These are phyloP conservation scores for Neodiprion fabricii DNA, from an alignment of 1,140 invertebrate species.

Conservation along the genomic window DNA sequence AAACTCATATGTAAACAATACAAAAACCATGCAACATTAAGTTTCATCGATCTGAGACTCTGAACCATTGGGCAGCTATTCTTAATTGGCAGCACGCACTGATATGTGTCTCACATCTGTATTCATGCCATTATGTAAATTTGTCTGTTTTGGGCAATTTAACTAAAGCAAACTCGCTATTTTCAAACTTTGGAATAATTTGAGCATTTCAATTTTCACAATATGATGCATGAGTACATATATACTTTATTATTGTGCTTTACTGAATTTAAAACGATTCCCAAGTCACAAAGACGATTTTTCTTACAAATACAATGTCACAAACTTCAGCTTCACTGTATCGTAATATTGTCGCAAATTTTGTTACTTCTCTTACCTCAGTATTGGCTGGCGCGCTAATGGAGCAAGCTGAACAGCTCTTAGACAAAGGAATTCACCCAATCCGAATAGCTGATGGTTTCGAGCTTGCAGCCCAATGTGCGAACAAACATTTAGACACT, in stretches of 20 bases:
- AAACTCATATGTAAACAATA: slow-evolving; percentile 30
- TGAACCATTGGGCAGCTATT: slow-evolving; percentile 45
- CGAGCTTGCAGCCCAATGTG: slow-evolving; percentile 93
- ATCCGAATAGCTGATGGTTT: slow-evolving; percentile 99
- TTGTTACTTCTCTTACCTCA: slow-evolving; percentile 40
- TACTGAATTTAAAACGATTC: too few species aligned
- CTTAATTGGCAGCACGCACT: slow-evolving; percentile 39
- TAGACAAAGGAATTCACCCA: slow-evolving; percentile 98
- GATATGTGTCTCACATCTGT: slow-evolving; percentile 41
- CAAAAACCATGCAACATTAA: slow-evolving; percentile 44
- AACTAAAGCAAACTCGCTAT: background rate
- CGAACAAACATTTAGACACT: slow-evolving; percentile 85
- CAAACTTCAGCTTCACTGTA: background rate
- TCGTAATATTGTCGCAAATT: slow-evolving; percentile 9
- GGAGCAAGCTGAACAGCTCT: slow-evolving; percentile 91
- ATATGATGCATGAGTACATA: too few species aligned
- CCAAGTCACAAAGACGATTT: too few species aligned
- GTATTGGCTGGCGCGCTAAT: slow-evolving; percentile 90
- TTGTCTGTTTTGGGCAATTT: slow-evolving; percentile 11
- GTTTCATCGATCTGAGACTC: slow-evolving; percentile 30
- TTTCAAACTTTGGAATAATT: too few species aligned
- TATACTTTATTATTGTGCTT: too few species aligned
- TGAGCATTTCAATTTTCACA: too few species aligned
- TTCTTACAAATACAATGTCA: background rate
- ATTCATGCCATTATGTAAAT: slow-evolving; percentile 15